Base-by-base conservation (phyloP, 2,888 invertebrate genomes). In the Penaeus monodon region DNA sequence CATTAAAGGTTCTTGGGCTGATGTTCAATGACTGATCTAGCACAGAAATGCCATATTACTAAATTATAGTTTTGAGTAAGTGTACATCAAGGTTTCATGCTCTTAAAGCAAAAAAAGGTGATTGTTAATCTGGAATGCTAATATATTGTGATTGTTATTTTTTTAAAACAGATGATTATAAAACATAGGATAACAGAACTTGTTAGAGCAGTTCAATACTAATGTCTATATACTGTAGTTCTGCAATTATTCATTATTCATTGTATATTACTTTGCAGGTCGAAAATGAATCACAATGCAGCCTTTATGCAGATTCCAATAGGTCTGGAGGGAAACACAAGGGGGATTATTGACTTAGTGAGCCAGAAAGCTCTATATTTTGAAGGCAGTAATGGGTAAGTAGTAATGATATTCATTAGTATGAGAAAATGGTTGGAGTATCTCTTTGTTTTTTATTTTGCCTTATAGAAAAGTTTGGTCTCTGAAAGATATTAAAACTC, bases 261-360 rank as follows among this genome's bases (percentile, higher is more conserved):
- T 20, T 17, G 57, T 57, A 57, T 49, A 84, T 27, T 79, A 79
- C 73, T 78, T 84, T 91, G n/a, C 90, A 94, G 97, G 90, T 94
- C 95, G 0, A 99, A 99, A 94, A 93, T 99, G 92, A 94, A 95
- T 88, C 99, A 99, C 92, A 98, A 99, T 93, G 98, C 99, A 1
- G 99, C 99, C 0, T 96, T 99, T 90, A 93, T 99, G 74, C 99
- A 99, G 91, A 92, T 99, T 88, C 99, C 99, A 0, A 99, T 99
- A 90, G 99, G 99, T 6, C 92, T 97, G 77, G 99, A 99, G 92
- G 95, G 95, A 83, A 94, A 98, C 63, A 96, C 96, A 90, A 94
- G 95, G 92, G 99, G 99, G 24, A 94, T 99, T 81, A 92, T 99
- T 63, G 99, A 99, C 93, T 93, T 99, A 84, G 94, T 99, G 87